phyloP scores from a whole-genome alignment of 2,888 invertebrate species.

The Patella ulyssiponensis region DNA sequence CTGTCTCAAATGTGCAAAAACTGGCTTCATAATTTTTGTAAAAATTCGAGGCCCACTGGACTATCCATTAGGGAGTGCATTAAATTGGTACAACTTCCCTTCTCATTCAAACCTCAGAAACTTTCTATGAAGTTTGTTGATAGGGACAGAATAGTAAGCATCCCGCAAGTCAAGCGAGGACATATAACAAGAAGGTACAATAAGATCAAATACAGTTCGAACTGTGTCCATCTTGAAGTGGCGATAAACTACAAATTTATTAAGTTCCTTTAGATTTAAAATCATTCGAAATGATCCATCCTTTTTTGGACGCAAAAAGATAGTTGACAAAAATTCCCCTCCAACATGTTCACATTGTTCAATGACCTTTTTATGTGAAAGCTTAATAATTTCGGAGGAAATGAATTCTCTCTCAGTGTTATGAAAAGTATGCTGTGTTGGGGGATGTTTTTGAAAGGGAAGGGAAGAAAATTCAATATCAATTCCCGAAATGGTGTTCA shows the following conservation, averaged over 20 bases:
- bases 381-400: neutral
- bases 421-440: neutral
- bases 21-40: slow-evolving; percentile 18
- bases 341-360: neutral
- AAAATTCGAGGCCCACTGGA: slow-evolving; percentile 15
- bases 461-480: neutral
- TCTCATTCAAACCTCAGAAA: slow-evolving; percentile 21
- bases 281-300: slow-evolving; percentile 13
- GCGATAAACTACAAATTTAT: slow-evolving; percentile 4
- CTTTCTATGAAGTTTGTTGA: neutral
- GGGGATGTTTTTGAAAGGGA: neutral
- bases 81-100: slow-evolving; percentile 6
- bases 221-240: slow-evolving; percentile 19
- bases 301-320: slow-evolving; percentile 15
- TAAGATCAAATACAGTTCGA: slow-evolving; percentile 13
- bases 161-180: slow-evolving; percentile 13
- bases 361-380: neutral
- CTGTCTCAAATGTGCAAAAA: slow-evolving; percentile 1
- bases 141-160: slow-evolving; percentile 20
- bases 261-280: slow-evolving; percentile 15
- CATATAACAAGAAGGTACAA: slow-evolving; percentile 17
- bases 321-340: slow-evolving; percentile 12
- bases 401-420: slow-evolving; percentile 1
- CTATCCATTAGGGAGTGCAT: slow-evolving; percentile 19
- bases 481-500: neutral